Evolutionary conservation across 2,888 invertebrate genomes (phyloP), one percentile per base, ranked within the genome.

Genomic region (Ariolimax columbianus): DNA sequence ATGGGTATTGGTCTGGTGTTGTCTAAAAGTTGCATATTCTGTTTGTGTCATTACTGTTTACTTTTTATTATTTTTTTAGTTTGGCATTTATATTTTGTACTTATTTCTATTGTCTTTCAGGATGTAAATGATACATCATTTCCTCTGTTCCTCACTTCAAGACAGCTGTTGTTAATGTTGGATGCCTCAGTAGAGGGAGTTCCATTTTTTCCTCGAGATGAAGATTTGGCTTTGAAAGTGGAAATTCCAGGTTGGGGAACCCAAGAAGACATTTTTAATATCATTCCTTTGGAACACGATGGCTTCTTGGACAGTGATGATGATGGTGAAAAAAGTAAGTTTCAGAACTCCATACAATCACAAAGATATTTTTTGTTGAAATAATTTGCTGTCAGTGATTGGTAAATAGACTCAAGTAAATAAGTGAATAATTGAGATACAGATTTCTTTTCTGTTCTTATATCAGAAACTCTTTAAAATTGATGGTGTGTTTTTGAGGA

Each of bases 61-160:
- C n/a, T n/a, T n/a, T n/a, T n/a, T n/a, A n/a, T n/a, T n/a, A n/a
- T n/a, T n/a, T n/a, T n/a, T n/a, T n/a, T n/a, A n/a, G n/a, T n/a
- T n/a, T n/a, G n/a, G n/a, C n/a, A n/a, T n/a, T n/a, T n/a, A n/a
- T n/a, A n/a, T n/a, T n/a, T n/a, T n/a, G n/a, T n/a, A n/a, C n/a
- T 55, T 17, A 55, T 36, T 38, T 70, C 23, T 36, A 38, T 47
- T 73, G 9, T 73, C 47, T n/a, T 43, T 47, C 84, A 88, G 82
- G 88, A 87, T 47, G 72, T 87, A 7, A 68, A 83, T 51, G 87
- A 88, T 17, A 51, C 77, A n/a, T 75, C 85, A 36, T 93, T 87
- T 86, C 92, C 92, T 11, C 83, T 93, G 70, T 92, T 93, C 63
- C 80, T 92, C 30, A 92, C 92, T 4, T 91, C 92, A 6, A 87